Percentiles rank a stretch among this genome's conserved stretches.
phyloP scores from a whole-genome alignment of 30 jellyfish, hydroid and myxozoan species.

The Aurelia aurita region DNA sequence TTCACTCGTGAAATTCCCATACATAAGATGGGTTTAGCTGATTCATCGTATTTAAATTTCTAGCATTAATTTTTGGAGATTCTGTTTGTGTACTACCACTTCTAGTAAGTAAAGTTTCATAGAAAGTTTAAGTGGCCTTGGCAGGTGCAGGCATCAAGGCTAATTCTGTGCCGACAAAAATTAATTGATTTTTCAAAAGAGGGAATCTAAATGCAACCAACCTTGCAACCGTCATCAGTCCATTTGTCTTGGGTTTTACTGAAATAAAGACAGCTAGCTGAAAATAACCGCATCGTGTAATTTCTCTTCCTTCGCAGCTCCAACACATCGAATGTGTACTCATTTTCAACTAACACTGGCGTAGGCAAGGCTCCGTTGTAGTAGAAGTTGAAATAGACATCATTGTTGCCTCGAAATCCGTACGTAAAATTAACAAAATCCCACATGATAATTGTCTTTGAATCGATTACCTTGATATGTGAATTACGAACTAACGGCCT shows the following conservation, averaged over 20 bases:
- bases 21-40: too few relatives aligned
- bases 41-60: too few relatives aligned
- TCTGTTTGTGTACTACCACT: too few relatives aligned
- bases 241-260: conserved; percentile 42
- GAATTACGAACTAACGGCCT: conserved; percentile 50
- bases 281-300: conserved; percentile 73
- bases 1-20: too few relatives aligned
- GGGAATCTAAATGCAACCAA: too few relatives aligned
- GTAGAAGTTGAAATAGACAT: conserved; percentile 48
- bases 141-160: too few relatives aligned
- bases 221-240: conserved; percentile 85
- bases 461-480: conserved; percentile 66
- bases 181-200: too few relatives aligned
- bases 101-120: too few relatives aligned
- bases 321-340: conserved; percentile 71
- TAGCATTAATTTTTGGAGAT: too few relatives aligned
- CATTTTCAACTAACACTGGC: conserved; percentile 42
- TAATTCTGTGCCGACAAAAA: too few relatives aligned
- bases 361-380: conserved; percentile 74
- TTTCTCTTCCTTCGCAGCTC: conserved; percentile 66
- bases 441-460: conserved; percentile 77
- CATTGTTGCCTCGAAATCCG: conserved; percentile 40
- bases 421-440: conserved; percentile 62
- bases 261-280: conserved; percentile 83
- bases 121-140: too few relatives aligned